phyloP scores from a whole-genome alignment of 2,113 vertebrate genomes.

The Merops nubicus region DNA sequence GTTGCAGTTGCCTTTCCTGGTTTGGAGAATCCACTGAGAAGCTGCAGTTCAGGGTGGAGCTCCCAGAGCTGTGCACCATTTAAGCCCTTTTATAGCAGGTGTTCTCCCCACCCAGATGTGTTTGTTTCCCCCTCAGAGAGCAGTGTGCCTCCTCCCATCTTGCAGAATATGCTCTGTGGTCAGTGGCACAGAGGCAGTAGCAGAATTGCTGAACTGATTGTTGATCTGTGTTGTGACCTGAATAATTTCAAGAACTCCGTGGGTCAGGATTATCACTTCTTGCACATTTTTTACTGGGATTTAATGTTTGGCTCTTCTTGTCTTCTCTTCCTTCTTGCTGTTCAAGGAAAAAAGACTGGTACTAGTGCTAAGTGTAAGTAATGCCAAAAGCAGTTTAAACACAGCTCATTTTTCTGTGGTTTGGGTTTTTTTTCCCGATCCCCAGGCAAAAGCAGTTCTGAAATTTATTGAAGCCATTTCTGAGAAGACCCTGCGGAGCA shows the following conservation, averaged over 20 bases:
- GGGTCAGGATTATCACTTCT: neutral
- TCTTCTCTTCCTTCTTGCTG: neutral
- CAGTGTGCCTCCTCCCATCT: neutral
- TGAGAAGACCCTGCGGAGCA: conserved; percentile 94
- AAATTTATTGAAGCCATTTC: conserved; percentile 97
- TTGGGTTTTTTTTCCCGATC: neutral
- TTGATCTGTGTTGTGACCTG: neutral
- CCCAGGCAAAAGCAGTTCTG: conserved; percentile 90
- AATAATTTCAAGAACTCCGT: neutral
- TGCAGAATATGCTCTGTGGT: neutral
- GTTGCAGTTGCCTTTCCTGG: too few species aligned
- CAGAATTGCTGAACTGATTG: neutral
- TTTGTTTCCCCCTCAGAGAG: neutral
- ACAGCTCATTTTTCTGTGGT: neutral
- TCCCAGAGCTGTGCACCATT: neutral
- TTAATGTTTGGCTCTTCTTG: neutral
- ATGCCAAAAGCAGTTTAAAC: neutral
- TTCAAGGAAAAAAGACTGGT: neutral
- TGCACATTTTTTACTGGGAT: neutral
- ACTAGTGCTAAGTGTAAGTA: neutral
- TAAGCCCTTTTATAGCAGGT: neutral
- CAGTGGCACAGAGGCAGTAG: neutral
- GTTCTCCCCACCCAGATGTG: neutral
- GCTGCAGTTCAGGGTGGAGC: neutral
- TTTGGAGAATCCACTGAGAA: neutral